Base-by-base conservation (phyloP, 2,888 invertebrate species). In the Rugalucina vietnamica region DNA sequence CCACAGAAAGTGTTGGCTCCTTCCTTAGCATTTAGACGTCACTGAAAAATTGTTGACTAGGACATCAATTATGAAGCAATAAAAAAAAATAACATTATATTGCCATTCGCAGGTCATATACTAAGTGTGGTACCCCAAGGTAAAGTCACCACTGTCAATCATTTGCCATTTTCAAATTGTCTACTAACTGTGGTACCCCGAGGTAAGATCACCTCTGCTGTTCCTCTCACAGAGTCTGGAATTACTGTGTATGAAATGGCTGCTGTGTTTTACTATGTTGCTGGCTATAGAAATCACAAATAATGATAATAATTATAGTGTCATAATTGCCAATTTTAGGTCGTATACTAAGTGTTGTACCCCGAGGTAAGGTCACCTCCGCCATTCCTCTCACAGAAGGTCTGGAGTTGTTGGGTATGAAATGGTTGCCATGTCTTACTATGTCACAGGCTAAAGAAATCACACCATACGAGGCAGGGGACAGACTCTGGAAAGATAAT, bases 231-330 rank as follows among this genome's bases (percentile, higher is more conserved):
- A 21, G 91, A 90, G 92, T n/a, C 88, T 93, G 85, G 94, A 94
- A 83, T 81, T 94, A 73, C 87, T 94, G 39, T 94, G 93, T 1
- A 87, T 94, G 27, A 94, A 94, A 82, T 94, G 94, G 94, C 81
- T 93, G 54, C 90, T 94, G 0, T 50, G 85, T 0, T 89, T 94
- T 27, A 90, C 85, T 37, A 86, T 84, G 8, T 88, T 91, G 21
- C 93, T 94, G 81, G 93, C 94, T 12, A 92, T 92, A 76, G 93
- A 93, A 83, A 88, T 94, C 43, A 94, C 94, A 8, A n/a, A n/a
- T n/a, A n/a, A n/a, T n/a, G n/a, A n/a, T n/a, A n/a, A n/a, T n/a
- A n/a, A n/a, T n/a, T n/a, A n/a, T n/a, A n/a, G n/a, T n/a, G n/a
- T n/a, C n/a, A n/a, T n/a, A n/a, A n/a, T n/a, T n/a, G n/a, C n/a